Conservation (phyloP, 2,888 invertebrate species). For the Rotaria macrura region DNA sequence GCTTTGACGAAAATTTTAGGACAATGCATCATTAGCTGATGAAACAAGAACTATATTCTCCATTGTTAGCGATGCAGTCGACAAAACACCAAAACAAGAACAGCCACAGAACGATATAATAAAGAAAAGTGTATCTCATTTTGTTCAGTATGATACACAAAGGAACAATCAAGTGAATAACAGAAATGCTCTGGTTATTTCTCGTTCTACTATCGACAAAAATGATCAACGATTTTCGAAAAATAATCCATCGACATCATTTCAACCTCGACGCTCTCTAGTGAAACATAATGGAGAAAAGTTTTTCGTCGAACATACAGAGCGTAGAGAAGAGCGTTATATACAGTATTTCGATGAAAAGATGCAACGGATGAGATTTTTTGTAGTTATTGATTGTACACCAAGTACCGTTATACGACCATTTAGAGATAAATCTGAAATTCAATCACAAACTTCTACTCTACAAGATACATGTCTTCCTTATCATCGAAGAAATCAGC, state of each 20-base stretch:
- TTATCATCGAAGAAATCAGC: not conserved
- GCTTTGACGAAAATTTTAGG: not conserved
- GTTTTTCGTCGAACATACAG: not conserved
- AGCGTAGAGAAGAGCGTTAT: not conserved
- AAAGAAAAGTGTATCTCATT: not conserved
- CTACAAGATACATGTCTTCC: not conserved
- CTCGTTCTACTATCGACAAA: not conserved
- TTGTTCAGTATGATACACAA: not conserved
- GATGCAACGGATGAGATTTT: not conserved
- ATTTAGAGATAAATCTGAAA: not conserved
- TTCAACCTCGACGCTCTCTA: not conserved
- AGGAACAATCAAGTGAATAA: too few species aligned
- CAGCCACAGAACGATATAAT: not conserved
- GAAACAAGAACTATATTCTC: not conserved
- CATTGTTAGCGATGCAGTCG: not conserved
- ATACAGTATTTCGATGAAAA: not conserved
- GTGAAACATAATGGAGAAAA: not conserved
- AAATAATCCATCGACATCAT: not conserved
- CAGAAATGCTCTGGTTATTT: not conserved
- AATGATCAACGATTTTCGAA: not conserved
- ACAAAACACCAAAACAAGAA: not conserved
- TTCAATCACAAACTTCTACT: rapidly evolving
- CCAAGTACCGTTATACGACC: not conserved
- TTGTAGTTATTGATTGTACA: not conserved
- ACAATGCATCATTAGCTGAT: not conserved